A percentile compares a stretch with the other conserved stretches of the same genome.
phyloP scores from a whole-genome alignment of 2,797 vertebrate species.

The Vultur gryphus region DNA sequence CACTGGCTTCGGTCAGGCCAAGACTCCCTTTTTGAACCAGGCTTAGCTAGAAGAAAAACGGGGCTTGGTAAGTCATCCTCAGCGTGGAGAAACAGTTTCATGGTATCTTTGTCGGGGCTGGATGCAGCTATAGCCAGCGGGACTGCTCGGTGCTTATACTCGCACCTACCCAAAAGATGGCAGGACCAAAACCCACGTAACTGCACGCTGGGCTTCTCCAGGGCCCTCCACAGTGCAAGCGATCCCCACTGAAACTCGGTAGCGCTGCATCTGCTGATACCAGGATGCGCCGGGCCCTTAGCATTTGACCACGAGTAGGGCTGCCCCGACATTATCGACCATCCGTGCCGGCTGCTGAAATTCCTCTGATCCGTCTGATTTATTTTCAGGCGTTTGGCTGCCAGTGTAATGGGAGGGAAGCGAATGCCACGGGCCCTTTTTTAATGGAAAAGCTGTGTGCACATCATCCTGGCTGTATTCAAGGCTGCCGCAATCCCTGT shows the following conservation, averaged over 20 bases:
- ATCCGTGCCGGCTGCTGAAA: not conserved
- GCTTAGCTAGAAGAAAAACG: not conserved
- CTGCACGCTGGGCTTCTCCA: not conserved
- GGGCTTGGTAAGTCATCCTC: not conserved
- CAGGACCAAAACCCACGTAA: rapidly evolving
- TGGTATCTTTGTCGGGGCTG: not conserved
- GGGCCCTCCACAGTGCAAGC: no score
- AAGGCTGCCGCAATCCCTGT: not conserved
- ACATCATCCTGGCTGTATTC: not conserved
- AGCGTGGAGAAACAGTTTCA: not conserved
- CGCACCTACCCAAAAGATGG: rapidly evolving
- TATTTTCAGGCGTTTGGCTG: not conserved
- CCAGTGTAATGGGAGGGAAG: not conserved
- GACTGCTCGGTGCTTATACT: not conserved
- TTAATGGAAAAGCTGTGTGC: not conserved
- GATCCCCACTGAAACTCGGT: rapidly evolving
- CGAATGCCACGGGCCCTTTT: not conserved
- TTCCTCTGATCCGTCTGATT: not conserved
- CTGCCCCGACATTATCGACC: not conserved
- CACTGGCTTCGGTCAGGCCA: not conserved
- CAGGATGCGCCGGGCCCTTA: not conserved
- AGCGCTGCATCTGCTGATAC: not conserved
- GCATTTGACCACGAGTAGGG: not conserved
- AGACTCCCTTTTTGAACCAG: not conserved
- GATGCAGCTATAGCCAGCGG: not conserved